Conservation (phyloP, 2,888 invertebrate genomes). For the Bugula neritina region DNA sequence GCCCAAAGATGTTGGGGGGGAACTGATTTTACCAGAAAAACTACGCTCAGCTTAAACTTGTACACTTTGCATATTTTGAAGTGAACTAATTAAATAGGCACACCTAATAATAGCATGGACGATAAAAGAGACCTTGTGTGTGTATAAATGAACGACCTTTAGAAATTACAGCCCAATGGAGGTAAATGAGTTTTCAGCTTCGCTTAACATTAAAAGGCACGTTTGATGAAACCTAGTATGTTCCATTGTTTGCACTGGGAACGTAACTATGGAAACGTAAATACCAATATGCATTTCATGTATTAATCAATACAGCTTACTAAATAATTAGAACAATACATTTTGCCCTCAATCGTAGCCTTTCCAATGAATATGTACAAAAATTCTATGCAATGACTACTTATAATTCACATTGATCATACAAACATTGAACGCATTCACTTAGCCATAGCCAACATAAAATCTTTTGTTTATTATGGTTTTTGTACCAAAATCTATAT, state of each 20-base stretch:
- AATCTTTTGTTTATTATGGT: neutral
- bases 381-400: neutral
- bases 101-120: too few relatives aligned
- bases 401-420: slow-evolving; percentile 19
- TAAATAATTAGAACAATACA: slow-evolving; percentile 24
- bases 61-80: neutral
- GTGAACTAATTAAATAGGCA: neutral
- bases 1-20: too few relatives aligned
- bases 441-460: too few relatives aligned
- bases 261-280: slow-evolving; percentile 25
- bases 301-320: slow-evolving; percentile 26
- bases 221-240: slow-evolving; percentile 10
- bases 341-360: neutral
- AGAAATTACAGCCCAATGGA: neutral
- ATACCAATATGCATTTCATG: slow-evolving; percentile 19
- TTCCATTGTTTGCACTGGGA: neutral
- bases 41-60: too few relatives aligned
- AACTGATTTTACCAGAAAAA: too few relatives aligned
- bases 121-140: neutral
- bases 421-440: slow-evolving; percentile 26
- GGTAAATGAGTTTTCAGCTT: slow-evolving; percentile 12
- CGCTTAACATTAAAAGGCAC: slow-evolving; percentile 21
- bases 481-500: slow-evolving; percentile 25
- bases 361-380: neutral
- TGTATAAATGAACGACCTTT: neutral